Percentiles rank a stretch among this genome's conserved stretches.
phyloP scores from a whole-genome alignment of 2,113 vertebrate genomes.

The Leptobrachium ailaonicum region DNA sequence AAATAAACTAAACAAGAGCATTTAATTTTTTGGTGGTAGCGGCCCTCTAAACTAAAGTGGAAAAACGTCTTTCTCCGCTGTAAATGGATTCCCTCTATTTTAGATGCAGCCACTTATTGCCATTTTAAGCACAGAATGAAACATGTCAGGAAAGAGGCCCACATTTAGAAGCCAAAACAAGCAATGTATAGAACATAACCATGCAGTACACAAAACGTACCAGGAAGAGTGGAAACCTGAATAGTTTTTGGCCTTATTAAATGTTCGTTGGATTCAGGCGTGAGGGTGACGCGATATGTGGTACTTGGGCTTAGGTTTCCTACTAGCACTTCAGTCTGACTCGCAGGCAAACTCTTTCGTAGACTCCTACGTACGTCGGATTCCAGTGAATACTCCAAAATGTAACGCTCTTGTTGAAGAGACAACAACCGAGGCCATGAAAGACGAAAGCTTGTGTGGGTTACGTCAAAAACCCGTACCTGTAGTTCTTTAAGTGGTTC shows the following conservation, averaged over 20 bases:
- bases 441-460: constrained; percentile 75
- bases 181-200: too few species aligned
- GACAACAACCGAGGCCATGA: constrained; percentile 79
- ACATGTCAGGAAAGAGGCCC: too few species aligned
- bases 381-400: constrained; percentile 69
- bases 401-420: constrained; percentile 69
- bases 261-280: constrained; percentile 75
- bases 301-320: constrained; percentile 74
- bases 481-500: not conserved
- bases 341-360: constrained; percentile 66
- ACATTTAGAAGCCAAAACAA: too few species aligned
- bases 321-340: constrained; percentile 67
- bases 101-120: too few species aligned
- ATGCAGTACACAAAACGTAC: constrained; percentile 57
- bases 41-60: too few species aligned
- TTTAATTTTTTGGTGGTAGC: too few species aligned
- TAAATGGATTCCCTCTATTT: too few species aligned
- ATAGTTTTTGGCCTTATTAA: constrained; percentile 69
- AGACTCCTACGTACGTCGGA: constrained; percentile 44
- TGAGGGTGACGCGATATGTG: constrained; percentile 77
- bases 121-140: too few species aligned
- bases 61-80: too few species aligned
- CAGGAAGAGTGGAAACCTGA: constrained; percentile 78
- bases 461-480: constrained; percentile 68
- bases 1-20: too few species aligned